phyloP scores from a whole-genome alignment of 2,113 vertebrate species.

The Strigops habroptila region DNA sequence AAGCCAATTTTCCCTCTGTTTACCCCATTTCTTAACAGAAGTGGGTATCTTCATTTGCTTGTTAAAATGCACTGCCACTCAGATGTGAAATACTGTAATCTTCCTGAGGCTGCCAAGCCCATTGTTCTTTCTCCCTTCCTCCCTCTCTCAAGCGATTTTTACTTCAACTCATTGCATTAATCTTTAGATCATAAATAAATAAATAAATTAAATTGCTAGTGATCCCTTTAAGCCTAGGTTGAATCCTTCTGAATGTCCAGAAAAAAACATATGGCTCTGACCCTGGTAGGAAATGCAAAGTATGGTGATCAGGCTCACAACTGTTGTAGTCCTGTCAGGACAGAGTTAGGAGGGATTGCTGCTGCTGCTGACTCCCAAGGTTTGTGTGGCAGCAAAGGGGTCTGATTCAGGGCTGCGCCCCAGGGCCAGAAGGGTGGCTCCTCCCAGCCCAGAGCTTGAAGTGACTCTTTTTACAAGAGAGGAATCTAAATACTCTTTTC shows the following conservation, averaged over 20 bases:
- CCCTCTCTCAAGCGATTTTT: neutral
- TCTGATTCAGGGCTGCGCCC: neutral
- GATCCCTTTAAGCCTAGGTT: neutral
- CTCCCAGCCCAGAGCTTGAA: neutral
- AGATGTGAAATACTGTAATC: neutral
- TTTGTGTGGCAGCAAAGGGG: accelerated
- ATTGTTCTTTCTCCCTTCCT: neutral
- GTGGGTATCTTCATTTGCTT: neutral
- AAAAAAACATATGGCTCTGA: neutral
- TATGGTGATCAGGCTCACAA: neutral
- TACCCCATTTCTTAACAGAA: neutral
- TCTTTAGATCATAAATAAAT: neutral
- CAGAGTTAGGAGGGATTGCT: neutral
- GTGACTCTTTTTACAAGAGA: neutral
- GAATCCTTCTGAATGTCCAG: neutral
- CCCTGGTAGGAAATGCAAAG: neutral
- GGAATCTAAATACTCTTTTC: neutral
- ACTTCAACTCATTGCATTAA: neutral
- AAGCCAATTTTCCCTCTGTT: neutral
- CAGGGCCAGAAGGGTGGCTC: neutral
- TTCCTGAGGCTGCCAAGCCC: neutral
- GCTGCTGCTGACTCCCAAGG: neutral
- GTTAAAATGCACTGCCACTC: neutral
- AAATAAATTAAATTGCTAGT: too few species aligned
- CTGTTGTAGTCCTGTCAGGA: neutral